Evolutionary conservation across 2,797 vertebrate genomes (phyloP), one percentile per base, ranked within the genome.

Genomic region (Galago senegalensis): DNA sequence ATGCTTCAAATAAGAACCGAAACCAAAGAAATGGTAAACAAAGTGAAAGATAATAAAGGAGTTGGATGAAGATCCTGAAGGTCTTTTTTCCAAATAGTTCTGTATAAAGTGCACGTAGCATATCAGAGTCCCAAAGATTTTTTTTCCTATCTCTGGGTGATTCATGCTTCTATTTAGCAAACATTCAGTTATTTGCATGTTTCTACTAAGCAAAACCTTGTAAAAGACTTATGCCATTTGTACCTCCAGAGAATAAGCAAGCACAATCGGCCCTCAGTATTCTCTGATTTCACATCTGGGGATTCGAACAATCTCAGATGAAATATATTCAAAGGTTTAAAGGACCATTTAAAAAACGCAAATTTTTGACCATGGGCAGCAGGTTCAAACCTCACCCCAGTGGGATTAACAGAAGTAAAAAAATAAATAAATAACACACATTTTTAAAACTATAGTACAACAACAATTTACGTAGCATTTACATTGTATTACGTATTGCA

Each of bases 1-100:
- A 86, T 91, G 40, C 37, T 91, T 73, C 58, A 86, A 86, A 89
- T 75, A 84, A 87, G 34, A 96, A 7, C 11, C 70, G 43, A 97
- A 81, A 93, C 80, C 37, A 86, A 72, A 89, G 21, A 82, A 56
- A 79, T 56, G 20, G 5, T 16, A 88, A 89, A 37, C 25, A 67
- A 77, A 84, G 18, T 56, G 14, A 90, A 84, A 80, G 58, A 73
- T 70, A 85, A 14, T 60, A 46, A 31, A 92, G 72, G 23, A 3
- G 8, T 23, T 87, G 34, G 16, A 63, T 69, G n/a, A 73, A 87
- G n/a, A 67, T 60, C 17, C 49, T 79, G 53, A 72, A 75, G 6
- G 7, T 69, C 20, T 9, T 85, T 93, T 87, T 46, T 69, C 46
- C 21, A 76, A 79, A 88, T 70, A 60, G n/a, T 83, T 70, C 75